phyloP scores from a whole-genome alignment of 2,113 vertebrate genomes.

The Neomonachus schauinslandi region DNA sequence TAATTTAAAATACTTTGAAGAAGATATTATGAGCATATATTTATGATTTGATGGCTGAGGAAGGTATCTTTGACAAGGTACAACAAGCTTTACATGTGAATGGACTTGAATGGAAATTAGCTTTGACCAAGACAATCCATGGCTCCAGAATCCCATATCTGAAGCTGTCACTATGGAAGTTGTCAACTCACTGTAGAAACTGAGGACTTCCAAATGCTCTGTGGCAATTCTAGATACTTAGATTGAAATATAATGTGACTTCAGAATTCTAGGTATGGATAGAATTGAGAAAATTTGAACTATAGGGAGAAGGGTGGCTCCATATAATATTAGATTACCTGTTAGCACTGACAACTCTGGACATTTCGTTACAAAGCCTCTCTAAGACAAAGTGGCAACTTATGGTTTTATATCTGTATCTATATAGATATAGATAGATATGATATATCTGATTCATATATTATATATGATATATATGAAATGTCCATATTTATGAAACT shows the following conservation, averaged over 20 bases:
- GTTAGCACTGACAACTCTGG: neutral
- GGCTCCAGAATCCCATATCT: neutral
- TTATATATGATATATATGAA: no score
- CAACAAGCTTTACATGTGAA: neutral
- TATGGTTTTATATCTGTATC: neutral
- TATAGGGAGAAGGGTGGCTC: neutral
- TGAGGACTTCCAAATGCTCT: neutral
- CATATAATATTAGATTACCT: neutral
- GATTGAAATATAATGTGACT: neutral
- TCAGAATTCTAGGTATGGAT: neutral
- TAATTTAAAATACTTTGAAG: neutral
- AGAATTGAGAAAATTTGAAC: neutral
- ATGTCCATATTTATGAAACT: no score
- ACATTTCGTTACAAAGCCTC: neutral
- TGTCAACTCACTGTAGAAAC: neutral
- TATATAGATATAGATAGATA: no score
- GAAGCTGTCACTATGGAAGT: neutral
- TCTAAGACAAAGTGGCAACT: neutral
- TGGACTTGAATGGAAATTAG: neutral
- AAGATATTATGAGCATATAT: neutral
- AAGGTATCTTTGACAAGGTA: neutral
- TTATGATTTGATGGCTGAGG: neutral
- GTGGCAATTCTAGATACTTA: neutral
- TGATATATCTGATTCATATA: no score
- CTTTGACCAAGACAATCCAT: neutral